Evolutionary conservation across 2,113 vertebrate genomes (phyloP).

Genomic region (Thinocorus orbignyianus): DNA sequence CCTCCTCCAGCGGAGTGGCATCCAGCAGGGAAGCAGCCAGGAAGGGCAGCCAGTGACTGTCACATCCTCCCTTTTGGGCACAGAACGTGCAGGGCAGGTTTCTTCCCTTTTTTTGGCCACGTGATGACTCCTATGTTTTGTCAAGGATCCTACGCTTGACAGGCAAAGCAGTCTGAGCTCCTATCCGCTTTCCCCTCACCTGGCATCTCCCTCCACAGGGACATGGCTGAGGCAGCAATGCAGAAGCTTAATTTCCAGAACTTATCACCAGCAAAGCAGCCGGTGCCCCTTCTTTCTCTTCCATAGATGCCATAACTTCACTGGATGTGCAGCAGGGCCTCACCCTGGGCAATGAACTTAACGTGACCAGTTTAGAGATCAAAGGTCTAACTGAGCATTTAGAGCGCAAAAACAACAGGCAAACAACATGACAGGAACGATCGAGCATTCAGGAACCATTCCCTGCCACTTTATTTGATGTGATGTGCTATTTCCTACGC

Average conservation of each 20-base stretch:
- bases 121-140: background rate
- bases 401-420: background rate
- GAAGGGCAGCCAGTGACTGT: background rate
- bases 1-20: background rate
- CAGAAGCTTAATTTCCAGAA: background rate
- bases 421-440: background rate
- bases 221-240: fast-evolving
- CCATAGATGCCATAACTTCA: background rate
- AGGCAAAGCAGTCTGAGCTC: background rate
- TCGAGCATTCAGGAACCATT: background rate
- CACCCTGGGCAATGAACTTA: background rate
- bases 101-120: background rate
- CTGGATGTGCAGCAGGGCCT: background rate
- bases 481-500: background rate
- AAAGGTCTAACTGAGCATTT: constrained; percentile 12
- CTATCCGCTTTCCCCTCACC: background rate
- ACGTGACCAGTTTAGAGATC: background rate
- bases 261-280: background rate
- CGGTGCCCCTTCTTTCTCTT: background rate
- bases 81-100: background rate
- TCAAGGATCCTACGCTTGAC: fast-evolving
- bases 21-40: background rate
- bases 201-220: background rate
- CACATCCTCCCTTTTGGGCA: background rate
- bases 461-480: background rate